phyloP scores from a whole-genome alignment of 2,888 invertebrate genomes.

The Rhagophthalmus giganteus region DNA sequence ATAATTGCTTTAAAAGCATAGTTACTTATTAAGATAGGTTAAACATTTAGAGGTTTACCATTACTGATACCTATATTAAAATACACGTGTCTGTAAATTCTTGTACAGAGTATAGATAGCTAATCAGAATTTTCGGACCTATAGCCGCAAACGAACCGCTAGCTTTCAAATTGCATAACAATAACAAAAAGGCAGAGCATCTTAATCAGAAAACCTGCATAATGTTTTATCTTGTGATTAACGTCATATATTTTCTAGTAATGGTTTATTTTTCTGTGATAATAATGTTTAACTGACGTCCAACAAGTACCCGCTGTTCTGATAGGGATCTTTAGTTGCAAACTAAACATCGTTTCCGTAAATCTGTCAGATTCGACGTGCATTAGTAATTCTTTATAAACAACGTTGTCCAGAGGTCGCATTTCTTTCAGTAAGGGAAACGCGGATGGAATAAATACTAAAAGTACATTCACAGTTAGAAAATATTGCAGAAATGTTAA shows the following conservation, averaged over 20 bases:
- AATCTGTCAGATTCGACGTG: constrained; percentile 21
- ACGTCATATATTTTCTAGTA: not conserved
- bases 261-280: constrained; percentile 8
- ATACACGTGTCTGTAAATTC: too few species aligned
- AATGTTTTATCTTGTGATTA: too few species aligned
- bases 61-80: too few species aligned
- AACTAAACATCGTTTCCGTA: constrained; percentile 26
- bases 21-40: too few species aligned
- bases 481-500: not conserved
- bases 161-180: too few species aligned
- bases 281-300: constrained; percentile 17
- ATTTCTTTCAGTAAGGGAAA: constrained; percentile 11
- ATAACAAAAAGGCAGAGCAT: too few species aligned
- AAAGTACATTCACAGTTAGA: constrained; percentile 1
- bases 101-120: too few species aligned
- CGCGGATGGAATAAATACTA: constrained; percentile 11
- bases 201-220: too few species aligned
- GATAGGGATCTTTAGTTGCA: constrained; percentile 24
- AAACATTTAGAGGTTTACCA: too few species aligned
- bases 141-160: too few species aligned
- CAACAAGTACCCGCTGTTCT: constrained; percentile 24
- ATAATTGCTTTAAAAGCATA: too few species aligned
- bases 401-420: constrained; percentile 15
- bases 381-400: constrained; percentile 20
- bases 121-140: too few species aligned